A percentile compares a stretch with the other conserved stretches of the same genome.
phyloP scores from a whole-genome alignment of 53 echinoderm and acorn worm genomes.

The Astropecten irregularis region DNA sequence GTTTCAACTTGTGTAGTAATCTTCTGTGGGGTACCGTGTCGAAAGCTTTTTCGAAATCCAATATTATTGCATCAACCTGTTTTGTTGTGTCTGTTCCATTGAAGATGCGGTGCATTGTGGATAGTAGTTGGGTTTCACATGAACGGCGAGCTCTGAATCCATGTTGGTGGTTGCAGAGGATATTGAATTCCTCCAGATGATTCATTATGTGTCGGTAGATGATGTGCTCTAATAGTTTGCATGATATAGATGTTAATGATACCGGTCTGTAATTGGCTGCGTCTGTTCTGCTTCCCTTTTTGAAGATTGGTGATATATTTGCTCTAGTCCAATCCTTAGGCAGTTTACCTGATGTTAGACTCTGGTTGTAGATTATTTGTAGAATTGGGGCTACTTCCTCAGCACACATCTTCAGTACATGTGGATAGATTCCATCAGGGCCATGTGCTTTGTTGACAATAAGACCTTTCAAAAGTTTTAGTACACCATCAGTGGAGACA shows the following conservation, averaged over 20 bases:
- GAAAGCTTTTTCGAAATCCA: conserved; percentile 57
- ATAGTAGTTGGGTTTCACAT: conserved; percentile 8
- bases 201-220: neutral
- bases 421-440: neutral
- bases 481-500: neutral
- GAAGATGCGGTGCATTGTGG: too few relatives aligned
- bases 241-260: neutral
- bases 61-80: conserved; percentile 48
- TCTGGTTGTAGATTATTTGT: neutral
- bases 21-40: conserved; percentile 3
- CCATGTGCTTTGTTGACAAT: neutral
- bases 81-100: too few relatives aligned
- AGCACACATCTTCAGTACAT: neutral
- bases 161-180: conserved; percentile 10
- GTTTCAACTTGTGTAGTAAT: neutral
- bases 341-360: neutral
- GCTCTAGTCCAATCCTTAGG: neutral
- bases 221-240: neutral
- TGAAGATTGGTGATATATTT: neutral
- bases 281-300: neutral
- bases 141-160: conserved; percentile 26
- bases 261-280: neutral
- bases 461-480: neutral
- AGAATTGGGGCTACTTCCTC: neutral
- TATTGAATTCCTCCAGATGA: neutral